Base-by-base conservation (phyloP, 2,888 invertebrate genomes). In the Caenorhabditis auriculariae region DNA sequence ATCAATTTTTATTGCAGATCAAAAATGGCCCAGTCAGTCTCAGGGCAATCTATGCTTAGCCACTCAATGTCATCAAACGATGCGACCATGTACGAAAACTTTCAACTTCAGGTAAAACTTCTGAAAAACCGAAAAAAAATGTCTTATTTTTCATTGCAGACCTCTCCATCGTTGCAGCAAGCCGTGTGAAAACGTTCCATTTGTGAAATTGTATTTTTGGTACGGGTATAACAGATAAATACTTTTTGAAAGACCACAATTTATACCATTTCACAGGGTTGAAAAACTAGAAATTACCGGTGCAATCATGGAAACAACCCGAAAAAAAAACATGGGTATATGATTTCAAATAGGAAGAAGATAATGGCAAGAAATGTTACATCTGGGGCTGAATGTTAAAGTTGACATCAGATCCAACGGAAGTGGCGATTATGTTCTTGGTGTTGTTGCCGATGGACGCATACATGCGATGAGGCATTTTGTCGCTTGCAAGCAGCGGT, bases 21-120 rank as follows among this genome's bases (percentile, higher is more conserved):
- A 7, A 67, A 67, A 47, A 51, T 67, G 42, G 59, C 58, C 21
- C 67, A 67, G 41, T 67, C 67, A 4, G 60, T 67, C 1, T 67
- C 67, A 12, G 67, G 67, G 23, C 67, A 67, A 38, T 67, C 67
- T 1, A 63, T 67, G 19, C 51, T 67, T 3, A 60, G 55, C 17
- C 54, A 55, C 26, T 61, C 61, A 3, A 37, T 57, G 17, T 52
- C 61, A 5, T 63, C 67, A 3, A 39, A 54, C 1, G 67, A 67
- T 27, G 54, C 57, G 4, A 62, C 60, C 1, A 67, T 51, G 26
- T 67, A 67, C 45, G 67, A 67, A 35, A 67, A 67, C 44, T 60
- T 54, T 26, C 67, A 60, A 38, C 45, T 67, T 29, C 45, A 54
- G 48, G 54, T 54, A 19, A 24, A n/a, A n/a, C n/a, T n/a, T n/a